These are phyloP conservation scores for Neofelis nebulosa DNA, from an alignment of 2,113 vertebrate genomes.

Conservation along the genomic window DNA sequence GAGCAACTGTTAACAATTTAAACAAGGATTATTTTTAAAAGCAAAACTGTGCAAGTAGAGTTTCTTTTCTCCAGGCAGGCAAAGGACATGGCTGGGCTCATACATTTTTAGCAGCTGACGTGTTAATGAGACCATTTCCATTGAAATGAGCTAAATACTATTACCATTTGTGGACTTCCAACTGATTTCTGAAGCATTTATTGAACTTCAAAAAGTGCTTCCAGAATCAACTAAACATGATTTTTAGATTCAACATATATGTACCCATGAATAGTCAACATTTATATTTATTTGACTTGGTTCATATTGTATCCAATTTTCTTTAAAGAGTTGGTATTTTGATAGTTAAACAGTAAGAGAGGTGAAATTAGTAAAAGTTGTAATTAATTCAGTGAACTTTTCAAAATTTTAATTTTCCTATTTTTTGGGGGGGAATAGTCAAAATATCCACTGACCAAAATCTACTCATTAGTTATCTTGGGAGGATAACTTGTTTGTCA, in stretches of 20 bases:
- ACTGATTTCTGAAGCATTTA: constrained; percentile 83
- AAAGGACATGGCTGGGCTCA: constrained; percentile 79
- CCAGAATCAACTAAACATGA: constrained; percentile 81
- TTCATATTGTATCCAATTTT: constrained; percentile 37
- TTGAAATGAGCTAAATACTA: constrained; percentile 82
- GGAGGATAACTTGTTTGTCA: not conserved
- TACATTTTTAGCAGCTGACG: constrained; percentile 81
- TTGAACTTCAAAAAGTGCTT: constrained; percentile 82
- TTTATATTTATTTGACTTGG: constrained; percentile 65
- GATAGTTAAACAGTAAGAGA: constrained; percentile 24
- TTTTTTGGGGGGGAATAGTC: not conserved
- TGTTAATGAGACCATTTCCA: constrained; percentile 85
- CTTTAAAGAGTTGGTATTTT: constrained; percentile 66
- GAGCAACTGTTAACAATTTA: constrained; percentile 71
- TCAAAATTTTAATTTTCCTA: not conserved
- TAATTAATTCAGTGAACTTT: constrained; percentile 15
- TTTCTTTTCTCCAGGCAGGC: constrained; percentile 78
- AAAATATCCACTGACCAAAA: not conserved
- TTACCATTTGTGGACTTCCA: constrained; percentile 81
- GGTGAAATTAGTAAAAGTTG: constrained; percentile 30
- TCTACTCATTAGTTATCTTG: not conserved
- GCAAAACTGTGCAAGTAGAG: constrained; percentile 70
- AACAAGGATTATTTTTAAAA: constrained; percentile 76
- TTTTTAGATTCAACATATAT: constrained; percentile 75
- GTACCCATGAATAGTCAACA: constrained; percentile 31